Conservation (phyloP, 1,140 invertebrate species). For the Apis cerana region DNA sequence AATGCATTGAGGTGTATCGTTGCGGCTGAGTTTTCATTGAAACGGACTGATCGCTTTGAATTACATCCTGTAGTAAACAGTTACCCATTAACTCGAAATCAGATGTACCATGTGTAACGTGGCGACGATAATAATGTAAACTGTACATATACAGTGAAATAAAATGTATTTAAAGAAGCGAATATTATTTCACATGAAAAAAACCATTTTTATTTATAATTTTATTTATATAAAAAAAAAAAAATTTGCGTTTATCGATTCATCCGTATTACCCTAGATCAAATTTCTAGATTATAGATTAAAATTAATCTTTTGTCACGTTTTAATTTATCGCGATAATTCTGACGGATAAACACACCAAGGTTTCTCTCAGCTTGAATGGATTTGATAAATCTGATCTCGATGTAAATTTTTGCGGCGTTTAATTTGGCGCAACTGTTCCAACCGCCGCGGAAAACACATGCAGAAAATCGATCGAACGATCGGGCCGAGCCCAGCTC, state of each 20-base stretch:
- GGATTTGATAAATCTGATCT: slow-evolving; percentile 11
- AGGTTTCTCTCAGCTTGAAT: too few relatives aligned
- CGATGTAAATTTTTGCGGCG: background rate
- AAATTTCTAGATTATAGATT: background rate
- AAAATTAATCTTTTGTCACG: background rate
- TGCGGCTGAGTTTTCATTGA: background rate
- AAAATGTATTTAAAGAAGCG: slow-evolving; percentile 60
- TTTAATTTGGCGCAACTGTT: slow-evolving; percentile 8
- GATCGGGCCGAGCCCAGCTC: slow-evolving; percentile 74
- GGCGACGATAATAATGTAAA: slow-evolving; percentile 51
- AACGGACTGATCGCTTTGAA: slow-evolving; percentile 21
- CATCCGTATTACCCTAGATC: background rate
- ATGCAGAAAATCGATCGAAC: slow-evolving; percentile 32
- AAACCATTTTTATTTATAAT: background rate
- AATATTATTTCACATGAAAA: background rate
- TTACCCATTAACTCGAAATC: slow-evolving; percentile 39
- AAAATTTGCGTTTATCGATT: too few relatives aligned
- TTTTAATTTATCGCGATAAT: background rate
- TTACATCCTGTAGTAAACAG: slow-evolving; percentile 37
- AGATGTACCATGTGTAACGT: slow-evolving; percentile 55
- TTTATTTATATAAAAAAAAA: background rate
- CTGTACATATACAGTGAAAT: slow-evolving; percentile 55
- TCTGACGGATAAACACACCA: background rate
- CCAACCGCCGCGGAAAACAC: background rate
- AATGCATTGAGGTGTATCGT: background rate